A percentile compares a stretch with the other conserved stretches of the same genome.
These are phyloP conservation scores for Corythaeola cristata DNA, from an alignment of 2,113 vertebrate genomes.

Conservation along the genomic window DNA sequence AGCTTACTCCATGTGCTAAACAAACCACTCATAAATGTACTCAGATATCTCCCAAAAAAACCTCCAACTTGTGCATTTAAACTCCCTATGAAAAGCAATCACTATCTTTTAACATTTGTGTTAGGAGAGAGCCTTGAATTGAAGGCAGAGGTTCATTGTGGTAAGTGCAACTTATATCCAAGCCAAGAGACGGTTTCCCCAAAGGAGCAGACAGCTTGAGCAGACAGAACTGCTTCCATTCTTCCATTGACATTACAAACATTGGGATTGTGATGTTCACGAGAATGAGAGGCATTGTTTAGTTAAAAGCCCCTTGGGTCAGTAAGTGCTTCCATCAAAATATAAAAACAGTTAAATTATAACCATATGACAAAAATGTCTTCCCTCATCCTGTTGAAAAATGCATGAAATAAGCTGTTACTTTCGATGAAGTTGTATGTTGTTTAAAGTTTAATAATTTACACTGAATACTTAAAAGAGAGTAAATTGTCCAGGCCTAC, in stretches of 20 bases:
- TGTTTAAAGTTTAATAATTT: constrained; percentile 43
- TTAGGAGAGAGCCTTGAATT: not conserved
- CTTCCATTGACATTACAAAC: not conserved
- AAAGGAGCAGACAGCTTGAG: not conserved
- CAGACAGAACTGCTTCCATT: not conserved
- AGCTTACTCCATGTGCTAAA: not conserved
- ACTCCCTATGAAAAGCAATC: not conserved
- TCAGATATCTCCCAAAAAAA: not conserved
- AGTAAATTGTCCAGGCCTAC: constrained; percentile 12
- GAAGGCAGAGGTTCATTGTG: not conserved
- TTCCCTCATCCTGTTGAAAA: not conserved
- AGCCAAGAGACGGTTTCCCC: not conserved
- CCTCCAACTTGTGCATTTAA: not conserved
- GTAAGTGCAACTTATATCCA: not conserved
- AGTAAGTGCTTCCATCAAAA: not conserved
- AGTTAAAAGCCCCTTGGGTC: not conserved
- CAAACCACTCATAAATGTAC: not conserved
- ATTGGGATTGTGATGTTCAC: not conserved
- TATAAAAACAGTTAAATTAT: not conserved
- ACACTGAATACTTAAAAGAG: not conserved
- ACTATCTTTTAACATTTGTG: not conserved
- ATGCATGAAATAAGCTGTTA: not conserved
- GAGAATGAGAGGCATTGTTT: not conserved
- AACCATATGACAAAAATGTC: not conserved
- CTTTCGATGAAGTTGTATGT: not conserved